Conservation (phyloP, 2,888 invertebrate species). For the Tigriopus californicus region DNA sequence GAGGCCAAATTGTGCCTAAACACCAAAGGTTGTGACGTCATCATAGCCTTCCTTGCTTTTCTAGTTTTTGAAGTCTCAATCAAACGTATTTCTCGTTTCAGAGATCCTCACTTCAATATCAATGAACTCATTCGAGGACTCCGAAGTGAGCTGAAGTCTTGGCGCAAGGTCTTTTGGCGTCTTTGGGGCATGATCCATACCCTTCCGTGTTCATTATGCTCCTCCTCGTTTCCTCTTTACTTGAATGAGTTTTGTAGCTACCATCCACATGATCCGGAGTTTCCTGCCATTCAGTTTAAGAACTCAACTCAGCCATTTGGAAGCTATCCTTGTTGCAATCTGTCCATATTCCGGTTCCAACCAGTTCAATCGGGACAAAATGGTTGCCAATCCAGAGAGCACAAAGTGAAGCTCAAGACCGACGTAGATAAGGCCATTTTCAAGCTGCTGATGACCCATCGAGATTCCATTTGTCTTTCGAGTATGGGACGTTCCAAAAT, state of each 20-base stretch:
- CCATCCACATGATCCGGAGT: constrained; percentile 27
- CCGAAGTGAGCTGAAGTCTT: constrained; percentile 57
- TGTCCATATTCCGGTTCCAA: constrained; percentile 61
- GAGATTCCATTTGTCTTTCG: constrained; percentile 4
- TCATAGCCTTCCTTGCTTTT: background rate
- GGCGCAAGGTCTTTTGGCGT: constrained; percentile 43
- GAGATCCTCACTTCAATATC: constrained; percentile 55
- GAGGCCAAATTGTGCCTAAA: constrained; percentile 3
- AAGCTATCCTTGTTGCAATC: constrained; percentile 66
- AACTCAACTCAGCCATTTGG: constrained; percentile 22
- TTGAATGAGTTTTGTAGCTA: constrained; percentile 20
- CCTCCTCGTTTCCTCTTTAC: constrained; percentile 32
- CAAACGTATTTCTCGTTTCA: constrained; percentile 24
- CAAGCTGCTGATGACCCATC: constrained; percentile 30
- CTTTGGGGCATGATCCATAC: constrained; percentile 82
- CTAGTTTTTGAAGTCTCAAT: too few relatives aligned
- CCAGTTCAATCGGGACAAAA: constrained; percentile 32
- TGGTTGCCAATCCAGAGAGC: constrained; percentile 56
- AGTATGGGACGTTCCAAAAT: background rate
- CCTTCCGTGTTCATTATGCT: constrained; percentile 55
- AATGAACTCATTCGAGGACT: constrained; percentile 57
- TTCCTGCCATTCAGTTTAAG: constrained; percentile 17
- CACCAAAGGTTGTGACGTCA: background rate
- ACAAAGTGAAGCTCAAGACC: constrained; percentile 42
- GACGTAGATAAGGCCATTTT: constrained; percentile 46